Percentiles rank a stretch among this genome's conserved stretches.
These are phyloP conservation scores for Deroplatys truncata DNA, from an alignment of 2,888 invertebrate species.

Conservation along the genomic window DNA sequence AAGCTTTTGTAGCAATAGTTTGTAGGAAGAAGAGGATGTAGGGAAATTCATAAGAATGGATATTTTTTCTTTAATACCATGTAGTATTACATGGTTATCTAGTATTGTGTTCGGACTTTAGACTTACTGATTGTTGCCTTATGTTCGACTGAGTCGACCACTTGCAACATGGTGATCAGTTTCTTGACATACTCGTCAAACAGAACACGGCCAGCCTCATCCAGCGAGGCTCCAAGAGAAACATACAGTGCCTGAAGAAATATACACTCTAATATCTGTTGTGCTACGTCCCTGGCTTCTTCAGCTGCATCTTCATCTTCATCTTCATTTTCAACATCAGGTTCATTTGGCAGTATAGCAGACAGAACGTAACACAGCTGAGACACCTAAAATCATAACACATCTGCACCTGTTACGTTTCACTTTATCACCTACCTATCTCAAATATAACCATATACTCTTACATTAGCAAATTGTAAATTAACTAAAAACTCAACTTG, in stretches of 20 bases:
- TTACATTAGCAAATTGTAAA: too few relatives aligned
- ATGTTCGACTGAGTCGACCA: constrained; percentile 60
- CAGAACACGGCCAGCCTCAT: constrained; percentile 61
- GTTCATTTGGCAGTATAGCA: constrained; percentile 50
- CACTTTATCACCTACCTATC: too few relatives aligned
- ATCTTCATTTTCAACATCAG: constrained; percentile 29
- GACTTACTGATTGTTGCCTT: constrained; percentile 58
- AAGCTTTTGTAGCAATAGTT: too few relatives aligned
- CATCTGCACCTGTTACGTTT: too few relatives aligned
- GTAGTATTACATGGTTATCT: too few relatives aligned
- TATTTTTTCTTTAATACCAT: too few relatives aligned
- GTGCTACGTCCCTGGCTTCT: constrained; percentile 38
- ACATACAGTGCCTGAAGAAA: constrained; percentile 75
- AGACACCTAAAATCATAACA: constrained; percentile 52
- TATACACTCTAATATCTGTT: constrained; percentile 62
- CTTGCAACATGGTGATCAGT: constrained; percentile 62
- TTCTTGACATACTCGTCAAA: constrained; percentile 81
- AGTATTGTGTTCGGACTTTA: too few relatives aligned
- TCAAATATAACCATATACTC: too few relatives aligned
- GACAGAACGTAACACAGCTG: constrained; percentile 81
- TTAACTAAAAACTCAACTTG: too few relatives aligned
- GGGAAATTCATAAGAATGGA: too few relatives aligned
- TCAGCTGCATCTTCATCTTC: constrained; percentile 44
- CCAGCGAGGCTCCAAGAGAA: constrained; percentile 76
- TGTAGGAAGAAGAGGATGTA: too few relatives aligned